Evolutionary conservation across 2,797 vertebrate species (phyloP).

Genomic region (Pseudomugil gertrudae): DNA sequence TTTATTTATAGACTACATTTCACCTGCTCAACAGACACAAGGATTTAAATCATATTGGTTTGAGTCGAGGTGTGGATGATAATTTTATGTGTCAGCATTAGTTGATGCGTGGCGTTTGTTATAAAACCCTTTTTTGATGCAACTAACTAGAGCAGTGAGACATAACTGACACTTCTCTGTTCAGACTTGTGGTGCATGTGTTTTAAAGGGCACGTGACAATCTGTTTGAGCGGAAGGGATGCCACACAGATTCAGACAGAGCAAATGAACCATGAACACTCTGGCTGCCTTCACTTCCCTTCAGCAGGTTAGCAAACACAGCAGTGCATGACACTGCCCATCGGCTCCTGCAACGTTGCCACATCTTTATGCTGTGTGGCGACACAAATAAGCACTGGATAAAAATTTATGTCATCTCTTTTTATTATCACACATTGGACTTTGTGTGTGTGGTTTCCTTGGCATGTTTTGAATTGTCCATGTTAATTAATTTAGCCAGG

Average conservation of each 20-base stretch:
- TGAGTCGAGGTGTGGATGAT: neutral
- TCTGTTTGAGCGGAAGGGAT: neutral
- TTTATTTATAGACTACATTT: neutral
- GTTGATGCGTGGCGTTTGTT: neutral
- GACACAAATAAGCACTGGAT: slow-evolving; percentile 6
- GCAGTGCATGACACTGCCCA: neutral
- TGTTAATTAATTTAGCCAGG: slow-evolving; percentile 42
- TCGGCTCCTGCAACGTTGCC: slow-evolving; percentile 11
- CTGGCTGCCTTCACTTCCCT: slow-evolving; percentile 1
- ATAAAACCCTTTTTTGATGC: neutral
- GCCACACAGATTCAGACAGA: neutral
- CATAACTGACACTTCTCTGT: neutral
- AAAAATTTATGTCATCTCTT: slow-evolving; percentile 22
- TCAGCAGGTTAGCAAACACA: slow-evolving; percentile 1
- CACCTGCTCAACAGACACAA: neutral
- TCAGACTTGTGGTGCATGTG: neutral
- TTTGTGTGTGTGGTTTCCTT: slow-evolving; percentile 20
- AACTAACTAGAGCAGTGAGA: neutral
- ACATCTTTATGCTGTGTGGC: neutral
- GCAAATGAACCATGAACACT: neutral
- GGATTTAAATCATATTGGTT: neutral
- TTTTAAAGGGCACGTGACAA: slow-evolving; percentile 1
- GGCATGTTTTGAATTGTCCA: slow-evolving; percentile 22
- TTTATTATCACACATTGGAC: slow-evolving; percentile 1
- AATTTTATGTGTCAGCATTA: neutral